Percentiles rank a stretch among this genome's conserved stretches.
Conservation (phyloP, 2,888 invertebrate species). For the Calliphora vomitoria region DNA sequence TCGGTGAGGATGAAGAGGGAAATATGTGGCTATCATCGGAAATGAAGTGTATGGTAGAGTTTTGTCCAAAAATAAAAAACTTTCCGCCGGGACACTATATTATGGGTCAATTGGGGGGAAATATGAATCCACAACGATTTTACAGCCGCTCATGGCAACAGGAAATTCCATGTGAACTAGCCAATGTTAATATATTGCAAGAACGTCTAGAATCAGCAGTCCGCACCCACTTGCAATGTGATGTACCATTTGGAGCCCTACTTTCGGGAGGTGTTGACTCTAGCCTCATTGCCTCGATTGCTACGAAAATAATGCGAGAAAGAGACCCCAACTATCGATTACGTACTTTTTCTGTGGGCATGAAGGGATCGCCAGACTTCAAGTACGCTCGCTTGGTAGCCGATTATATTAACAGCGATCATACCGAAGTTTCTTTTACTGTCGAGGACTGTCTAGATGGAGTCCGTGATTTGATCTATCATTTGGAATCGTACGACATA, state of each 20-base stretch:
- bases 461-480: conserved; percentile 93
- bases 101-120: conserved; percentile 79
- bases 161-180: conserved; percentile 77
- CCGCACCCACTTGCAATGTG: conserved; percentile 84
- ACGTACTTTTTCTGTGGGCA: conserved; percentile 95
- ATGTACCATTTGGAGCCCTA: conserved; percentile 83
- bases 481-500: conserved; percentile 91
- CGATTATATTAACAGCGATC: conserved; percentile 93
- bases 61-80: conserved; percentile 80
- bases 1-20: conserved; percentile 81
- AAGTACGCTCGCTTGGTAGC: conserved; percentile 94
- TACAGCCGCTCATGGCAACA: conserved; percentile 81
- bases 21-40: conserved; percentile 84
- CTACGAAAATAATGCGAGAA: conserved; percentile 83
- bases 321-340: conserved; percentile 80
- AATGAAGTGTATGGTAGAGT: conserved; percentile 83
- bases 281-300: conserved; percentile 84
- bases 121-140: conserved; percentile 78
- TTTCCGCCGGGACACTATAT: conserved; percentile 83
- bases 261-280: conserved; percentile 84
- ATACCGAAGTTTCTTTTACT: conserved; percentile 94
- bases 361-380: conserved; percentile 95
- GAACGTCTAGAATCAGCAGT: conserved; percentile 82
- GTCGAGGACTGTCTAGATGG: conserved; percentile 89
- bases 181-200: conserved; percentile 80